phyloP scores from a whole-genome alignment of 2,113 vertebrate species.

The Burhinus bistriatus region DNA sequence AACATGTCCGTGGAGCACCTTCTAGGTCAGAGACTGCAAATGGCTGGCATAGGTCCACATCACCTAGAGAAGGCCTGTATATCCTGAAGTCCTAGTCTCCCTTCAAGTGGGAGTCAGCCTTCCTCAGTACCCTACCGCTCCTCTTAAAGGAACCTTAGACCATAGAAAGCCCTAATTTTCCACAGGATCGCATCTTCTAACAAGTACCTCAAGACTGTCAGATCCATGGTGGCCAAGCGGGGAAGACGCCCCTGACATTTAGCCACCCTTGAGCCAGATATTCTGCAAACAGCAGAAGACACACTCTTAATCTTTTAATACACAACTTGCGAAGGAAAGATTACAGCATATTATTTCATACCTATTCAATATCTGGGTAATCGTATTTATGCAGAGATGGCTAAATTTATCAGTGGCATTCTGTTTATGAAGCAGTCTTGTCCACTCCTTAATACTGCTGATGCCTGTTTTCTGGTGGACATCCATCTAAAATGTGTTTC shows the following conservation, averaged over 20 bases:
- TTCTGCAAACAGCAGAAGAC: neutral
- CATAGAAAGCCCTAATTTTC: neutral
- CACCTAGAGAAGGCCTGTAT: neutral
- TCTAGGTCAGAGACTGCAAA: neutral
- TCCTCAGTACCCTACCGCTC: neutral
- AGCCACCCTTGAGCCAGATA: neutral
- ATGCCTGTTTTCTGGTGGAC: neutral
- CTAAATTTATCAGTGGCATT: neutral
- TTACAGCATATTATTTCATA: neutral
- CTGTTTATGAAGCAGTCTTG: neutral
- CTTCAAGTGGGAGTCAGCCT: neutral
- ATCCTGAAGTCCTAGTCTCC: neutral
- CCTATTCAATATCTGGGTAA: neutral
- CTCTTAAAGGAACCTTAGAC: neutral
- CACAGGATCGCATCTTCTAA: neutral
- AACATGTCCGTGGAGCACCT: neutral
- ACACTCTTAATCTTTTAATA: neutral
- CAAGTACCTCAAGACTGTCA: rapidly evolving
- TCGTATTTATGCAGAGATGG: neutral
- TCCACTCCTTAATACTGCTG: neutral
- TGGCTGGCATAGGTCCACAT: neutral
- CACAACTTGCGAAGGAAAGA: neutral
- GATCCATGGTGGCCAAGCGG: rapidly evolving
- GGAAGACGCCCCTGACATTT: neutral
- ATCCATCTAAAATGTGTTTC: neutral